Percentiles rank a stretch among this genome's conserved stretches.
phyloP scores from a whole-genome alignment of 1,140 invertebrate genomes.

The Trachymyrmex septentrionalis region DNA sequence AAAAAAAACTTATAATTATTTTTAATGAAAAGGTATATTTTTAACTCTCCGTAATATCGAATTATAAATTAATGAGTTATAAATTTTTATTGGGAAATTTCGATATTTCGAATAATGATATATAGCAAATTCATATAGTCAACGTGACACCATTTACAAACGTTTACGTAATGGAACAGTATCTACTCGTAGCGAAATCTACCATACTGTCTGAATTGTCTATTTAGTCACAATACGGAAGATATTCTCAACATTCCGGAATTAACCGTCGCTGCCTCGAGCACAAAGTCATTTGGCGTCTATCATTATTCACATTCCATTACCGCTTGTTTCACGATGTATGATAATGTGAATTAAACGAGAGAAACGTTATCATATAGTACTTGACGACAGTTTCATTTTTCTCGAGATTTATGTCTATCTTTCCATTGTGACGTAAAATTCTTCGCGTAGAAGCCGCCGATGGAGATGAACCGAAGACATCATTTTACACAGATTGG shows the following conservation, averaged over 20 bases:
- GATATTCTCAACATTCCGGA: conserved; percentile 41
- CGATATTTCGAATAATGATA: background rate
- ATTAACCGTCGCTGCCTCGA: conserved; percentile 38
- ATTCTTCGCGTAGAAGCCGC: background rate
- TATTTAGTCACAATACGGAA: conserved; percentile 41
- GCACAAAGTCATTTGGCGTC: conserved; percentile 51
- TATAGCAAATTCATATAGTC: background rate
- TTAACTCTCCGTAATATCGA: background rate
- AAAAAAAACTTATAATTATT: background rate
- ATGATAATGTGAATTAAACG: conserved; percentile 37
- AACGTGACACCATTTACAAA: background rate
- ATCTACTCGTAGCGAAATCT: background rate
- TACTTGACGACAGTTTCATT: conserved; percentile 4
- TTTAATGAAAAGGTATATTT: background rate
- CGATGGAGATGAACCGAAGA: conserved; percentile 13
- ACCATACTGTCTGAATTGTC: conserved; percentile 26
- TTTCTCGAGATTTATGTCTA: background rate
- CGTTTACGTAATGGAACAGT: background rate
- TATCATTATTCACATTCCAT: conserved; percentile 58
- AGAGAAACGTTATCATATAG: conserved; percentile 10
- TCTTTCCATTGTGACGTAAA: background rate
- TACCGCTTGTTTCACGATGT: conserved; percentile 24
- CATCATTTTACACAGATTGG: background rate
- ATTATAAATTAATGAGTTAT: background rate
- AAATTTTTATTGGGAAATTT: background rate